Evolutionary conservation across 2,797 vertebrate species (phyloP), one percentile per base, ranked within the genome.

Genomic region (Dicrostonyx torquatus): DNA sequence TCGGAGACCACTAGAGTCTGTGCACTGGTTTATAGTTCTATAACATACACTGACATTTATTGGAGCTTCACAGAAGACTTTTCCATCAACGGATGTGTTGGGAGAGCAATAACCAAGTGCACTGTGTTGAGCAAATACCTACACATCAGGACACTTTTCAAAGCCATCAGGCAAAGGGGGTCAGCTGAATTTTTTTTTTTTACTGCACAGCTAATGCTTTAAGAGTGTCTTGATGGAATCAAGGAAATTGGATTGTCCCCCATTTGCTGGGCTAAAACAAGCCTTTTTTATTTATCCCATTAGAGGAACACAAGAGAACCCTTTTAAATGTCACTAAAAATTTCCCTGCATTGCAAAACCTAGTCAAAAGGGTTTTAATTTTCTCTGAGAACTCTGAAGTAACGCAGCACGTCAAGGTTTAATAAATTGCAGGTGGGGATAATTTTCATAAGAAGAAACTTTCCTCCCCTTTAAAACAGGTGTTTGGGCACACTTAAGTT

Each of bases 231-330:
- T 99, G 99, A 99, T 99, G 99, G 99, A 99, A 99, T 99, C 99
- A 99, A 98, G 98, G 98, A 99, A 99, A 99, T 99, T 99, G 99
- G 99, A 99, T 99, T 99, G 99, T 99, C 98, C 98, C 99, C 99
- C 99, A 99, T 99, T 99, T 99, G 99, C 99, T 99, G 99, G 99
- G 98, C 98, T 99, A 98, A 99, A 98, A 98, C 98, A 98, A 99
- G 98, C 98, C 98, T 98, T 98, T 98, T 98, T 98, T 98, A 98
- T 98, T 99, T 99, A 99, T 99, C 99, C 99, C 98, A 99, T 99
- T 99, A 99, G 90, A 97, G 98, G 98, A 98, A 99, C 98, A 98
- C 98, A 99, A 98, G 98, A 99, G 97, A 99, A 99, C 98, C 98
- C 98, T 98, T 98, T 99, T 99, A 99, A 99, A 99, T 98, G 98